phyloP scores from a whole-genome alignment of 1,140 invertebrate genomes.

The Oryctes rhinoceros region DNA sequence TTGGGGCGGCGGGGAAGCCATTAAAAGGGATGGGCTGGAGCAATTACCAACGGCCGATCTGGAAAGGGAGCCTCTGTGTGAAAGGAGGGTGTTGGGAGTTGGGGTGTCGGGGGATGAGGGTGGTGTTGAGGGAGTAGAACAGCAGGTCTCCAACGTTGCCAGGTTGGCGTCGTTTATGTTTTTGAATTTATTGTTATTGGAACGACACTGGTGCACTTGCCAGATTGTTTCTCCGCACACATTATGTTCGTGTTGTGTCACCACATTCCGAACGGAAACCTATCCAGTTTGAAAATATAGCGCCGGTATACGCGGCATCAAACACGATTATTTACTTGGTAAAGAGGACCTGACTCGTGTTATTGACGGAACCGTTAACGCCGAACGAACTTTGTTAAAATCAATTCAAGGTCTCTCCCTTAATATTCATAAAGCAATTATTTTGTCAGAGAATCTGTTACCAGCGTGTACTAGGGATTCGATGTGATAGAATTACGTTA shows the following conservation, averaged over 20 bases:
- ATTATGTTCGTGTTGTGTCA: neutral
- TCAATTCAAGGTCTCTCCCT: neutral
- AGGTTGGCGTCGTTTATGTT: constrained; percentile 47
- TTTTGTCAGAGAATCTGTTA: neutral
- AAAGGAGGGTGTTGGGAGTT: constrained; percentile 51
- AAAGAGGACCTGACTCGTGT: neutral
- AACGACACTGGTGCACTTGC: neutral
- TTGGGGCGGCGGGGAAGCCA: constrained; percentile 64
- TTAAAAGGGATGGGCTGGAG: constrained; percentile 65
- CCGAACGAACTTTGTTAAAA: neutral
- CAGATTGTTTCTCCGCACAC: neutral
- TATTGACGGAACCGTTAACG: neutral
- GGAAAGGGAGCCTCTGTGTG: constrained; percentile 56
- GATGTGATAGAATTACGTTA: too few relatives aligned
- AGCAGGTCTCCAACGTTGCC: constrained; percentile 46
- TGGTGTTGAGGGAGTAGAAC: constrained; percentile 47
- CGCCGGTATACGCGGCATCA: too few relatives aligned
- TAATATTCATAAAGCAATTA: neutral
- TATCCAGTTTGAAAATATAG: neutral
- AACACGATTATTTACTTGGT: too few relatives aligned
- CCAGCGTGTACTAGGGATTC: too few relatives aligned
- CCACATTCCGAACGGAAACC: neutral
- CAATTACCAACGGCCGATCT: constrained; percentile 59
- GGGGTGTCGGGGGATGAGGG: constrained; percentile 52
- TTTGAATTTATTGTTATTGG: neutral